Conservation (phyloP, 2,888 invertebrate genomes). For the Leucoma salicis region DNA sequence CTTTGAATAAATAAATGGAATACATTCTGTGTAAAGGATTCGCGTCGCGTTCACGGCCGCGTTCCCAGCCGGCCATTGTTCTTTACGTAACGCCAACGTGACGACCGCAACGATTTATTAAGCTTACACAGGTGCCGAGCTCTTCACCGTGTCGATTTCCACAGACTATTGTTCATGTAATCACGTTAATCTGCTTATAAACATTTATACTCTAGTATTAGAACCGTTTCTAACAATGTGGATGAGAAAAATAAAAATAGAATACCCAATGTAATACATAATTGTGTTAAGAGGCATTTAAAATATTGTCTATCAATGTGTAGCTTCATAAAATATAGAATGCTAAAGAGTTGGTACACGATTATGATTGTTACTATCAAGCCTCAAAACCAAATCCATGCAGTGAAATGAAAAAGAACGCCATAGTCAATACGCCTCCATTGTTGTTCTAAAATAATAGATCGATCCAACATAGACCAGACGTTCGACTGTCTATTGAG, state of each 20-base stretch:
- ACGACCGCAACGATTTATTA: constrained; percentile 50
- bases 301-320: too few relatives aligned
- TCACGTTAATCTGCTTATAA: constrained; percentile 44
- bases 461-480: constrained; percentile 43
- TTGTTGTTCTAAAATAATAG: constrained; percentile 49
- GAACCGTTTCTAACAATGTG: constrained; percentile 31
- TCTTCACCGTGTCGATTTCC: constrained; percentile 65
- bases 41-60: constrained; percentile 69
- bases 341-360: too few relatives aligned
- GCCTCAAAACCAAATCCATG: constrained; percentile 25
- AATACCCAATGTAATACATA: too few relatives aligned
- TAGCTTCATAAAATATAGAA: too few relatives aligned
- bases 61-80: constrained; percentile 74
- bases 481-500: constrained; percentile 42
- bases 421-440: constrained; percentile 32
- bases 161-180: constrained; percentile 60
- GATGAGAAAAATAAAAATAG: constrained; percentile 23
- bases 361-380: neutral
- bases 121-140: constrained; percentile 56
- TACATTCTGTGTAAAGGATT: constrained; percentile 46
- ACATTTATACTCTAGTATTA: constrained; percentile 35
- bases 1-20: constrained; percentile 63
- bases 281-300: too few relatives aligned
- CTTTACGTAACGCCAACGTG: constrained; percentile 70
- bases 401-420: constrained; percentile 34